These are phyloP conservation scores for Premnoplex brunnescens DNA, from an alignment of 2,797 vertebrate genomes.

Conservation along the genomic window DNA sequence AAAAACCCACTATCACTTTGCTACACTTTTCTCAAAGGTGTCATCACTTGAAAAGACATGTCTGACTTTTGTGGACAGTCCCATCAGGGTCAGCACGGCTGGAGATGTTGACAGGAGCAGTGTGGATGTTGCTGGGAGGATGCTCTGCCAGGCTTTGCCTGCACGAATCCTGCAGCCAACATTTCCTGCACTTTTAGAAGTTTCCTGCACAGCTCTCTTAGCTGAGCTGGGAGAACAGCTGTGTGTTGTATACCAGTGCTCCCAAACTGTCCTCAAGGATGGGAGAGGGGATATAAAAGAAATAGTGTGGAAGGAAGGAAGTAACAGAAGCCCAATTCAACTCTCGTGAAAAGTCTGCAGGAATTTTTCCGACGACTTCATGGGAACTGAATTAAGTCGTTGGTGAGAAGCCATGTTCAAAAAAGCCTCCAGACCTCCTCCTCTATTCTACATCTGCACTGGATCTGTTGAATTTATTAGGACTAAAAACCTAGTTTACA, in stretches of 20 bases:
- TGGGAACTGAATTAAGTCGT: not conserved
- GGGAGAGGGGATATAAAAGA: not conserved
- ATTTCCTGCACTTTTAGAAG: not conserved
- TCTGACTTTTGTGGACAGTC: not conserved
- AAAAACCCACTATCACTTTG: not conserved
- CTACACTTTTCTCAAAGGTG: not conserved
- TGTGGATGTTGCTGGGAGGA: not conserved
- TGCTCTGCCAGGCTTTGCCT: not conserved
- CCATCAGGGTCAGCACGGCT: not conserved
- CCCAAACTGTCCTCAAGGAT: not conserved
- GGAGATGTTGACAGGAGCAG: not conserved
- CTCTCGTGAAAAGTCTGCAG: not conserved
- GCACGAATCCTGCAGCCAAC: not conserved
- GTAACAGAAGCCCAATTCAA: not conserved
- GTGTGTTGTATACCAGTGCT: not conserved
- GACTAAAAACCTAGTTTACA: constrained; percentile 6
- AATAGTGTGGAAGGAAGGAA: constrained; percentile 16
- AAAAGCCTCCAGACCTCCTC: not conserved
- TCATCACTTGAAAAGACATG: not conserved
- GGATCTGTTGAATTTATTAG: constrained; percentile 37
- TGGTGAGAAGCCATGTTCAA: not conserved
- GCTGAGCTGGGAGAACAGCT: not conserved
- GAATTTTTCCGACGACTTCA: not conserved
- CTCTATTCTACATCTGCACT: constrained; percentile 3
- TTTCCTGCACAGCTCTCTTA: not conserved